Conservation (phyloP, 1,140 invertebrate species). For the Venustaconcha ellipsiformis region DNA sequence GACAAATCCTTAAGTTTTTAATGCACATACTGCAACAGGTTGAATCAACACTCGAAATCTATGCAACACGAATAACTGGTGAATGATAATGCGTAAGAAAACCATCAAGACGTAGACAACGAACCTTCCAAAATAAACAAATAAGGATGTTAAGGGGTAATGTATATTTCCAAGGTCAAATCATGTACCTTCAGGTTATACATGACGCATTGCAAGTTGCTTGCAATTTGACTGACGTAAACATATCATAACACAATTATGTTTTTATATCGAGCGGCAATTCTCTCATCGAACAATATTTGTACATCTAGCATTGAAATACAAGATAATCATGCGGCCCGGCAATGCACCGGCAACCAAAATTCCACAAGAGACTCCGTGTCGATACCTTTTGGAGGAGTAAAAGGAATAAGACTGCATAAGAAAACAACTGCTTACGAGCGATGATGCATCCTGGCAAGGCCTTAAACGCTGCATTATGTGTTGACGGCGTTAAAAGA, state of each 20-base stretch:
- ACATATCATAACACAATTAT: not conserved
- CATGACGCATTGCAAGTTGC: too few species aligned
- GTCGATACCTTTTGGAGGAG: constrained; percentile 1
- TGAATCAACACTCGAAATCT: too few species aligned
- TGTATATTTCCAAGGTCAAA: too few species aligned
- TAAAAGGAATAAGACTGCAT: not conserved
- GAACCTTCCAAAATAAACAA: too few species aligned
- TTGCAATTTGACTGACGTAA: not conserved
- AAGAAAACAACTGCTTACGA: constrained; percentile 72
- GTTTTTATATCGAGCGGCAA: not conserved
- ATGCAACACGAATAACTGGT: too few species aligned
- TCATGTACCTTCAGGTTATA: too few species aligned
- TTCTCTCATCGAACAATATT: not conserved
- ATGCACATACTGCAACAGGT: too few species aligned
- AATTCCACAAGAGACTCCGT: not conserved
- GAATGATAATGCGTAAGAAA: too few species aligned
- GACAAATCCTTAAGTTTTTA: too few species aligned
- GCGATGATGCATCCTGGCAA: constrained; percentile 72
- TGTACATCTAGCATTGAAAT: not conserved
- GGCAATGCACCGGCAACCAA: not conserved
- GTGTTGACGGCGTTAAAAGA: constrained; percentile 69
- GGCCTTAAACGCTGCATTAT: constrained; percentile 73
- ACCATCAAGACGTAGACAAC: too few species aligned
- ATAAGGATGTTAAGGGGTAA: too few species aligned
- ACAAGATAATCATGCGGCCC: constrained; percentile 4